Percentiles rank a stretch among this genome's conserved stretches.
Conservation (phyloP, 2,113 vertebrate species). For the Plotosus lineatus region DNA sequence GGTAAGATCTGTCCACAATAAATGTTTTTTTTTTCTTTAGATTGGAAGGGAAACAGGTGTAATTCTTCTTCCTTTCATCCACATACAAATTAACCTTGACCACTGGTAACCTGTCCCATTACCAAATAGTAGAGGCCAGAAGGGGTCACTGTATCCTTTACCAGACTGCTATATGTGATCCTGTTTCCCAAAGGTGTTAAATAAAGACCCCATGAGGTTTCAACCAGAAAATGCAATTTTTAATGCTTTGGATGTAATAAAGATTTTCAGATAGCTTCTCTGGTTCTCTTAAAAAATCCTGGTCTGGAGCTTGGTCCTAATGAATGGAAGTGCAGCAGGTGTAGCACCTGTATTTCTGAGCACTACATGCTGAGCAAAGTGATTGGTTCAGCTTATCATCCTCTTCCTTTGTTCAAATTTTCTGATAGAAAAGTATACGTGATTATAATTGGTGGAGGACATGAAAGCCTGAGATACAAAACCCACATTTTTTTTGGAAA, state of each 20-base stretch:
- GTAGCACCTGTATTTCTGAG: neutral
- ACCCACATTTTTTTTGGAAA: neutral
- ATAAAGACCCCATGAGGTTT: neutral
- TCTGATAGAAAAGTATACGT: neutral
- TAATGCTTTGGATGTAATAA: neutral
- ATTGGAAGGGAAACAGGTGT: neutral
- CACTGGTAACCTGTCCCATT: neutral
- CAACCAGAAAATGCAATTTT: neutral
- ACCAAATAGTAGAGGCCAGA: neutral
- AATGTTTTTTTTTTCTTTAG: neutral
- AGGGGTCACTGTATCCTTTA: neutral
- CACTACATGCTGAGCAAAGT: neutral
- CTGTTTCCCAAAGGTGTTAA: neutral
- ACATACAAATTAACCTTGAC: neutral
- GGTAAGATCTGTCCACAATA: neutral
- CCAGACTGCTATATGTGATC: neutral
- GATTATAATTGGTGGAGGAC: neutral
- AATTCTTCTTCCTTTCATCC: neutral
- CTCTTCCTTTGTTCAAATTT: neutral
- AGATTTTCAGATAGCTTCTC: neutral
- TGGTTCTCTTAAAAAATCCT: neutral
- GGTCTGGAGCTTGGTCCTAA: neutral
- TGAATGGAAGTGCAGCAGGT: neutral
- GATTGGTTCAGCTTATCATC: neutral
- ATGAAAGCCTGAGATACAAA: neutral